Conservation (phyloP, 2,888 invertebrate genomes). For the Leucoptera coffeella region DNA sequence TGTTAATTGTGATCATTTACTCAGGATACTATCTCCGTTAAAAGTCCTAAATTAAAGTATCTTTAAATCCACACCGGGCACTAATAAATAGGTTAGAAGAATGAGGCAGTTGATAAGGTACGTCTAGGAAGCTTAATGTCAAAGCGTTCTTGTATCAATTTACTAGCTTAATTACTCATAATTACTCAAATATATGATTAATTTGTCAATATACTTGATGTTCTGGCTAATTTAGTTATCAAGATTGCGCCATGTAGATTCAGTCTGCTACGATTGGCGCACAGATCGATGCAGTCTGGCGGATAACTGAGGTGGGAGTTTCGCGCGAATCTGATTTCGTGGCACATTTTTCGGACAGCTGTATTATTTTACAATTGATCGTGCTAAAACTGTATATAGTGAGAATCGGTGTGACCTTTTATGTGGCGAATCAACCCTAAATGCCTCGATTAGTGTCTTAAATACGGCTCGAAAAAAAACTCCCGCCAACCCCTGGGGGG, state of each 20-base stretch:
- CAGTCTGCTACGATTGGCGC: constrained; percentile 52
- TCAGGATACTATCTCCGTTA: constrained; percentile 6
- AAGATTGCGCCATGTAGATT: constrained; percentile 35
- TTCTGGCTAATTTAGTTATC: constrained; percentile 47
- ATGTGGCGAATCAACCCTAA: neutral
- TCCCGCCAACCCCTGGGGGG: constrained; percentile 50
- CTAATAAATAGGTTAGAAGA: constrained; percentile 48
- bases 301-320: constrained; percentile 51
- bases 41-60: no score
- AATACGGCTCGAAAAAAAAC: constrained; percentile 26
- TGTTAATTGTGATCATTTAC: constrained; percentile 12
- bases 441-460: constrained; percentile 9
- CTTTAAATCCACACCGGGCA: no score
- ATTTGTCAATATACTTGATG: constrained; percentile 21
- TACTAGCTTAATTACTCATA: constrained; percentile 13
- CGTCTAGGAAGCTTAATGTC: constrained; percentile 26
- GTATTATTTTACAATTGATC: constrained; percentile 17
- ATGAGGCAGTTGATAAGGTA: constrained; percentile 40
- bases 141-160: constrained; percentile 11
- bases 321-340: constrained; percentile 54
- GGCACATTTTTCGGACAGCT: constrained; percentile 47
- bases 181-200: constrained; percentile 13
- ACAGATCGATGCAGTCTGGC: constrained; percentile 51
- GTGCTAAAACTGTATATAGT: constrained; percentile 3
- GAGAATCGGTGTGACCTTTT: constrained; percentile 3